Percentiles rank a stretch among this genome's conserved stretches.
phyloP scores from a whole-genome alignment of 1,140 invertebrate genomes.

The Pseudomyrmex sp. region DNA sequence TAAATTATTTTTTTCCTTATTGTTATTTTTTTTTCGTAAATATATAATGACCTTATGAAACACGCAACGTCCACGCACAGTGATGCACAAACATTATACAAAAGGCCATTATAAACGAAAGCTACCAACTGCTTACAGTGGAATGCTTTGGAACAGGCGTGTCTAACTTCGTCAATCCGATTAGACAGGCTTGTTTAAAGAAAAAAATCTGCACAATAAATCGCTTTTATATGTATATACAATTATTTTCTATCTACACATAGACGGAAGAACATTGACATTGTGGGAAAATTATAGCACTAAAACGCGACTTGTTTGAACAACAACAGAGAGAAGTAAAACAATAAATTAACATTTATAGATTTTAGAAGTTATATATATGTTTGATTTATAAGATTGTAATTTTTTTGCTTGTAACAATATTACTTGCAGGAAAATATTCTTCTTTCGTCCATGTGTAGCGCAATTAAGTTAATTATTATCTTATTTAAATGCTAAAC shows the following conservation, averaged over 20 bases:
- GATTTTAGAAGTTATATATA: neutral
- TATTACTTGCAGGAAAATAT: neutral
- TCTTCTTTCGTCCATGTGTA: conserved; percentile 70
- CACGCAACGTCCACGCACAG: neutral
- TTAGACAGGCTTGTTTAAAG: conserved; percentile 29
- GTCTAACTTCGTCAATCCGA: conserved; percentile 29
- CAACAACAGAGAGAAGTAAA: conserved; percentile 51
- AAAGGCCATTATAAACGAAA: conserved; percentile 71
- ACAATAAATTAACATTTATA: conserved; percentile 62
- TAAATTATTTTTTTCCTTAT: conserved; percentile 60
- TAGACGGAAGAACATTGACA: conserved; percentile 75
- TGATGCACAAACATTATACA: conserved; percentile 23
- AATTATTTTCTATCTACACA: conserved; percentile 79
- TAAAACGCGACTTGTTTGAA: conserved; percentile 44
- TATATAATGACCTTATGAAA: conserved; percentile 57
- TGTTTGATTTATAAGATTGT: neutral
- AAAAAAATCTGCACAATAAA: conserved; percentile 71
- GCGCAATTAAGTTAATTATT: conserved; percentile 74
- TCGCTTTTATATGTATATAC: conserved; percentile 78
- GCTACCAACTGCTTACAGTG: conserved; percentile 74
- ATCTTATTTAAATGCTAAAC: conserved; percentile 80
- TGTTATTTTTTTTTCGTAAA: conserved; percentile 66
- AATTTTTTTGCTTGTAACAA: neutral
- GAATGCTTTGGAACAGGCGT: conserved; percentile 76
- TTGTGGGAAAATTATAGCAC: conserved; percentile 43